Evolutionary conservation across 2,797 vertebrate species (phyloP), one percentile per base, ranked within the genome.

Genomic region (Borostomias antarcticus): DNA sequence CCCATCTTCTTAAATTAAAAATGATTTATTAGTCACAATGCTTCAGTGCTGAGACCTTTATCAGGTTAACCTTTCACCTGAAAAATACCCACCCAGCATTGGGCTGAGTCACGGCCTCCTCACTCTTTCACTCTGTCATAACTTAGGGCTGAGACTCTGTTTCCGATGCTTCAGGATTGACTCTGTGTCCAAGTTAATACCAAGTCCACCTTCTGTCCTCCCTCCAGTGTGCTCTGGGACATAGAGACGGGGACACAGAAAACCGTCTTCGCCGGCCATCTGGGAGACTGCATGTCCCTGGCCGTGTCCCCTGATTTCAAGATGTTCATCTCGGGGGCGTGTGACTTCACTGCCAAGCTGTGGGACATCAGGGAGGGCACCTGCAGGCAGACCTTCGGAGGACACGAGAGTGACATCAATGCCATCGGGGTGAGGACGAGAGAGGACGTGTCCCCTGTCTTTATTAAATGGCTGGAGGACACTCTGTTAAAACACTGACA

Each of bases 331-430:
- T 98, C 98, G 19, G 98, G 98, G 62, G 96, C 98, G 1, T 99
- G 98, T 0, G 98, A 99, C 45, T 97, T 90, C 78, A 95, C 94
- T 0, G 96, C 98, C 87, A 99, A 98, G 86, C 94, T 99, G 79
- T 99, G 98, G 98, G 98, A 99, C 0, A 94, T 99, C 73, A 90
- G 98, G 35, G 95, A 97, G 68, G 94, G 78, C 0, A 73, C 84
- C 25, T 99, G 98, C 87, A 95, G 95, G 62, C 97, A 99, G 90
- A 99, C 98, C 2, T 98, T 99, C 64, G 84, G 72, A 0, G 98
- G 98, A 28, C 98, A 99, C 0, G 98, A 98, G 80, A 98, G 96
- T 0, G 98, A 99, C 80, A 96, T 99, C 88, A 99, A 99, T 0
- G 95, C 97, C 29, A 98, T 99, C 62, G 92, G 92, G 2, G 98